These are phyloP conservation scores for Equus quagga DNA, from an alignment of 2,113 vertebrate genomes.

Conservation along the genomic window DNA sequence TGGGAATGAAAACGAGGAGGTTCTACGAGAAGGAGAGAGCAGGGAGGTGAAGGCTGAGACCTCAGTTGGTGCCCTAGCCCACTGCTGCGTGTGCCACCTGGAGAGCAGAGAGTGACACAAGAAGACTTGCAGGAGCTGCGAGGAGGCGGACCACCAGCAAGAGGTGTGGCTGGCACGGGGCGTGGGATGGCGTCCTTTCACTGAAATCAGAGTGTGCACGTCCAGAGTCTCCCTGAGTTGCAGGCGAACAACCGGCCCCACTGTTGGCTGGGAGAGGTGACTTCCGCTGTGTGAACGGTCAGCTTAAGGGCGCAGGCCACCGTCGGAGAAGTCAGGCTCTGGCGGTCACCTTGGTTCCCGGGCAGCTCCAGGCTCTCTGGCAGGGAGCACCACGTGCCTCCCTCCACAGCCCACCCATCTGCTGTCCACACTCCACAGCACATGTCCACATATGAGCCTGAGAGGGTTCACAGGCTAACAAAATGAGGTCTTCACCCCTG, in stretches of 20 bases:
- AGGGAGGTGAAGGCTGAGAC: background rate
- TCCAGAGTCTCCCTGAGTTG: background rate
- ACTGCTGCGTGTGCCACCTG: background rate
- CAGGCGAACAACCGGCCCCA: background rate
- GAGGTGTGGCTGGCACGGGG: background rate
- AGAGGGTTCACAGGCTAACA: background rate
- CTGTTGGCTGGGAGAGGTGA: background rate
- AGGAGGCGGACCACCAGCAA: background rate
- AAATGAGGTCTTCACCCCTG: background rate
- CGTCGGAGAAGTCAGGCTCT: background rate
- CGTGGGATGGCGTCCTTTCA: background rate
- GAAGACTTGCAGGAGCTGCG: background rate
- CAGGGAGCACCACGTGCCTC: no score
- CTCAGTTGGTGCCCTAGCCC: background rate
- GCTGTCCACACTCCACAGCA: background rate
- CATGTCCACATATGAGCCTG: background rate
- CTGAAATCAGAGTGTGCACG: background rate
- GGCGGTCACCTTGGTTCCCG: background rate
- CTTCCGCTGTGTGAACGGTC: background rate
- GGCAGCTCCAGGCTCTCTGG: background rate
- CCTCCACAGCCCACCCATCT: background rate
- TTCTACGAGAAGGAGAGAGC: background rate
- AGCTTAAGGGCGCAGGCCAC: rapidly evolving
- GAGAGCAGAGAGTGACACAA: background rate
- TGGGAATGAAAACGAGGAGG: background rate